Conservation (phyloP, 2,888 invertebrate species). For the Sepiola atlantica region DNA sequence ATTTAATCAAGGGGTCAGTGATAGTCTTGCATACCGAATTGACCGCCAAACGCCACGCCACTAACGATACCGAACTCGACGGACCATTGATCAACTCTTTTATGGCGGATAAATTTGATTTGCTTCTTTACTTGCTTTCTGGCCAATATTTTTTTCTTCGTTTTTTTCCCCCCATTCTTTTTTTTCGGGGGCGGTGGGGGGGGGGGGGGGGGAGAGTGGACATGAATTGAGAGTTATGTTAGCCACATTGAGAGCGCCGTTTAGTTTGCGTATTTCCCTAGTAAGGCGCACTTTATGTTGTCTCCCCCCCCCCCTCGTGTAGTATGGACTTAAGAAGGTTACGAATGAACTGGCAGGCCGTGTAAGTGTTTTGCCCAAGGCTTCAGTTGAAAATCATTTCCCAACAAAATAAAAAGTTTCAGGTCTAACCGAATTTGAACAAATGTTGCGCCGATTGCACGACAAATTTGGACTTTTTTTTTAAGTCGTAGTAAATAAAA, state of each 20-base stretch:
- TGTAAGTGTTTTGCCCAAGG: neutral
- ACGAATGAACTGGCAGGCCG: neutral
- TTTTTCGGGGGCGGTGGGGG: too few species aligned
- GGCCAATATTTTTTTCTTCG: neutral
- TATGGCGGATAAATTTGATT: conserved; percentile 20
- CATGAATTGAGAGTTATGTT: neutral
- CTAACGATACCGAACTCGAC: neutral
- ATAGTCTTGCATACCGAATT: neutral
- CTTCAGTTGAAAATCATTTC: neutral
- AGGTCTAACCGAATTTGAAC: neutral
- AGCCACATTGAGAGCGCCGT: neutral
- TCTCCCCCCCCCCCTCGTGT: neutral
- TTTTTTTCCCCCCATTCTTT: neutral
- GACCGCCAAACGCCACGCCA: neutral
- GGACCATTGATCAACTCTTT: conserved; percentile 32
- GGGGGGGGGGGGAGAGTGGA: too few species aligned
- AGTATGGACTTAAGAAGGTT: neutral
- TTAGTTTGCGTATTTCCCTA: neutral
- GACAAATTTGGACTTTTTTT: neutral
- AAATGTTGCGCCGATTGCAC: neutral
- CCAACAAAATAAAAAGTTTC: neutral
- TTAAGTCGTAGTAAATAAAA: neutral
- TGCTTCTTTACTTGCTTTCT: neutral
- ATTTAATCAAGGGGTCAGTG: conserved; percentile 10
- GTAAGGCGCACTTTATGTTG: neutral